Evolutionary conservation across 2,113 vertebrate genomes (phyloP), one percentile per base, ranked within the genome.

Genomic region (Poecilia latipinna): DNA sequence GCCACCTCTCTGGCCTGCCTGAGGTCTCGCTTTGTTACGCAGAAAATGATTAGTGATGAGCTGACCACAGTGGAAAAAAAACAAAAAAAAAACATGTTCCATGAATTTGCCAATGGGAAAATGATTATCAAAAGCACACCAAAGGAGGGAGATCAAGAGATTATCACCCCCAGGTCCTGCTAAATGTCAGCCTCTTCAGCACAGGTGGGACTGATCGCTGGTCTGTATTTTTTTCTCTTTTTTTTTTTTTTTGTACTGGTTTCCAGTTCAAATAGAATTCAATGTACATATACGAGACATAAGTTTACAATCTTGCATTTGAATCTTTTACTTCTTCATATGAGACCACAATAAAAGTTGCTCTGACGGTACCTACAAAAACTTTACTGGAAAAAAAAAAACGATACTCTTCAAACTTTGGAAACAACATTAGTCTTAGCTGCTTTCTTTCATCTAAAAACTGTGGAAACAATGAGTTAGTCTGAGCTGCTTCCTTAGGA

Each of bases 11-110:
- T 61, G 68, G 77, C 74, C 79, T 2, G 83, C 84, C 87, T 79
- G 76, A 78, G 61, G 84, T 73, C 77, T 82, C 28, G 4, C 12
- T 62, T 65, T 4, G 13, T 92, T 91, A 92, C 88, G 88, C 70
- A 79, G 48, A 74, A 79, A 79, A 79, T 66, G 72, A 78, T 75
- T 75, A 61, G 77, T 87, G 82, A 92, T 88, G 89, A 89, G 87
- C 70, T 85, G 79, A 32, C 65, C 78, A 32, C 78, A 71, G 68
- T 87, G 88, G 91, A 42, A 13, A 42, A 42, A 39, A 39, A 1
- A n/a, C n/a, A n/a, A 39, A 39, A 3, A 44, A 48, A 90, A 86
- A 48, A 78, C 65, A 82, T 0, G 44, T 64, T 85, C 81, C 83
- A 77, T 86, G 42, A 86, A 77, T 83, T 84, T 82, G 74, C 79